Evolutionary conservation across 1,140 invertebrate species (phyloP), one percentile per base, ranked within the genome.

Genomic region (Macrostomum lignano): DNA sequence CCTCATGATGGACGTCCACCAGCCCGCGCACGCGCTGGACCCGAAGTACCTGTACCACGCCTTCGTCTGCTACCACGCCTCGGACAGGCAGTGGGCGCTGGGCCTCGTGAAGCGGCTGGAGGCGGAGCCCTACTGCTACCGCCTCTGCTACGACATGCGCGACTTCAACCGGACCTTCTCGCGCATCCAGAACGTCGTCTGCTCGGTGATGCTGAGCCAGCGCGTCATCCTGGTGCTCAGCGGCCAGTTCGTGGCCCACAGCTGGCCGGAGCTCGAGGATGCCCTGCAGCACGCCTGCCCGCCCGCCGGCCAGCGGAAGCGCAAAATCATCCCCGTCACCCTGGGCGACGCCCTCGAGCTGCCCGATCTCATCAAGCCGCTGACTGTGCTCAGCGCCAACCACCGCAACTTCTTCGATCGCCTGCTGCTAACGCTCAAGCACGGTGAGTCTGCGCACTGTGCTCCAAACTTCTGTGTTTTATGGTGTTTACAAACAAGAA

Each of bases 121-220:
- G 34, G 35, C 40, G 1, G 39, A 42, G 7, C 48, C 48, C 1
- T 45, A 44, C 32, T 34, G 40, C 25, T 51, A 46, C 40, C 42
- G 40, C 25, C 46, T 44, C 32, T 47, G 42, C 13, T 46, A 42
- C 29, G 35, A 36, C 21, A 19, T 13, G 10, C 20, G 36, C 7
- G 38, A 41, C 38, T 37, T 28, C 30, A 33, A 39, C 22, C 13
- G 30, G 14, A 33, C 36, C 11, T 21, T 40, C 24, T 33, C 43
- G 36, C 38, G 35, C 14, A 25, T 42, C 4, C 44, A 49, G 38
- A 48, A 40, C 17, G 37, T 44, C 6, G 35, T 51, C 21, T 49
- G 48, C 40, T 45, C 48, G 1, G 42, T 43, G 3, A 51, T 49
- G 46, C 38, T 51, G n/a, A 51, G 48, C 39, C 44, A 49, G 33